A percentile compares a stretch with the other conserved stretches of the same genome.
phyloP scores from a whole-genome alignment of 2,113 vertebrate species.

The cattle (Bos taurus) region DNA sequence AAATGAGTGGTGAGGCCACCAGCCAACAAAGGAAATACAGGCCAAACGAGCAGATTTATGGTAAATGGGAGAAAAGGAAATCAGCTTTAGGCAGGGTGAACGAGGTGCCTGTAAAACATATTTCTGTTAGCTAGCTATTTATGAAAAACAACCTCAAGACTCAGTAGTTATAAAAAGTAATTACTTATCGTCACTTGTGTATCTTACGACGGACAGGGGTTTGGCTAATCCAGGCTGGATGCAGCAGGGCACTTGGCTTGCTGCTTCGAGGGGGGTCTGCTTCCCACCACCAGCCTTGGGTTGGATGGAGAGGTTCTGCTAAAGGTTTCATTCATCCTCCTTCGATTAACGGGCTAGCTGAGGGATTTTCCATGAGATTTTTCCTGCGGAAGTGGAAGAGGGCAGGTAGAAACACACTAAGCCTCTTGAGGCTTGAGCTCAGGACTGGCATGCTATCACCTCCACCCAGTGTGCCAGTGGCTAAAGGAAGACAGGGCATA shows the following conservation, averaged over 20 bases:
- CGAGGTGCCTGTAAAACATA: background rate
- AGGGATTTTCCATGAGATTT: background rate
- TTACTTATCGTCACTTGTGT: background rate
- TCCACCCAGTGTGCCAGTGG: background rate
- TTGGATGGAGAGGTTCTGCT: background rate
- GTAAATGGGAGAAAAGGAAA: background rate
- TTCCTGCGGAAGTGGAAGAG: background rate
- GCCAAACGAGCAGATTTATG: background rate
- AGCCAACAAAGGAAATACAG: background rate
- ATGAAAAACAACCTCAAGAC: background rate
- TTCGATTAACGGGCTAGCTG: background rate
- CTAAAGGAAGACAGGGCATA: background rate
- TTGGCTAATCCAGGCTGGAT: background rate
- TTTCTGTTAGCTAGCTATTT: background rate
- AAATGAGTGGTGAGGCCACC: background rate
- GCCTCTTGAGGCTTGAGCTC: background rate
- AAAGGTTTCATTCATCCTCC: background rate
- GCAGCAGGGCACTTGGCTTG: background rate
- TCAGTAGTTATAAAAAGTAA: background rate
- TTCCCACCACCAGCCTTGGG: background rate
- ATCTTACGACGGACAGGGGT: background rate
- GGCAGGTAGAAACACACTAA: background rate
- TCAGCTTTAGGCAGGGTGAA: background rate
- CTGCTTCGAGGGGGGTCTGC: background rate
- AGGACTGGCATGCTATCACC: background rate